A percentile compares a stretch with the other conserved stretches of the same genome.
phyloP scores from a whole-genome alignment of 2,888 invertebrate species.

The Rosalia funebris region DNA sequence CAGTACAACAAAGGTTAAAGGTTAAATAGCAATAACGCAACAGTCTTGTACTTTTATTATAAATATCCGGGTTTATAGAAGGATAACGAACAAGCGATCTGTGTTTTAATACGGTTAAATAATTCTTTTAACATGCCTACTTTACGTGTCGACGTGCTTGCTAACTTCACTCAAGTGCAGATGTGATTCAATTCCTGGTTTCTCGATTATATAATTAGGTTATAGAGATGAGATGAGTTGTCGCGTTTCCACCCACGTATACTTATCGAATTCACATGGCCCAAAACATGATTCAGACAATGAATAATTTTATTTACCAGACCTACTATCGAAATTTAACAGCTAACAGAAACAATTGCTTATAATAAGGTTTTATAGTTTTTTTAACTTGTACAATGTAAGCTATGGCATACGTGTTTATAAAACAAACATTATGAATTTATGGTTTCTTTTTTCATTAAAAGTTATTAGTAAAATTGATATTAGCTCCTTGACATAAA shows the following conservation, averaged over 20 bases:
- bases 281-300: slow-evolving; percentile 25
- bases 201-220: slow-evolving; percentile 42
- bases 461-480: too few relatives aligned
- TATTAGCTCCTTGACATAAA: too few relatives aligned
- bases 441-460: too few relatives aligned
- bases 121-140: slow-evolving; percentile 17
- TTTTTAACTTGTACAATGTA: too few relatives aligned
- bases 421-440: too few relatives aligned
- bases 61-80: slow-evolving; percentile 18
- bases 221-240: slow-evolving; percentile 34
- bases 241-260: slow-evolving; percentile 45
- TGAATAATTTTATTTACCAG: slow-evolving; percentile 24
- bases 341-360: not conserved
- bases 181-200: slow-evolving; percentile 44
- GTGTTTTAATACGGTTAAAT: slow-evolving; percentile 21
- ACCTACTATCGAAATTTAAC: not conserved
- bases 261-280: slow-evolving; percentile 28
- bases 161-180: slow-evolving; percentile 37
- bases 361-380: too few relatives aligned
- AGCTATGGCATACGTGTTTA: too few relatives aligned
- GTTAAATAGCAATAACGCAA: slow-evolving; percentile 8
- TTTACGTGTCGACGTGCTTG: not conserved
- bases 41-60: slow-evolving; percentile 6
- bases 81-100: slow-evolving; percentile 18
- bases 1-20: slow-evolving; percentile 11